Base-by-base conservation (phyloP, 2,888 invertebrate genomes). In the Harpalus rubripes region DNA sequence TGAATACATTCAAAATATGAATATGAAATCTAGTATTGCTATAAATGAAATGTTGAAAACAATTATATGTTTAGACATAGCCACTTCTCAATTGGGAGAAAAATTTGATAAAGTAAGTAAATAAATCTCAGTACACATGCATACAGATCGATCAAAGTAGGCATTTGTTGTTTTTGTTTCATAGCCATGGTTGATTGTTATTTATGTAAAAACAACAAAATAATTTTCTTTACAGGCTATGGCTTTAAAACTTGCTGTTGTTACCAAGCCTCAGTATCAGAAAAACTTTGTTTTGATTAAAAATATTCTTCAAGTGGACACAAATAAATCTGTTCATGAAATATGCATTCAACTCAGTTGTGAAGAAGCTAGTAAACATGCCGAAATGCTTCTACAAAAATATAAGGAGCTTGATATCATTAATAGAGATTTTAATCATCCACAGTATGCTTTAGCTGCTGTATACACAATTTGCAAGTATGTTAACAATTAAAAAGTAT, bases 361-460 rank as follows among this genome's bases (percentile, higher is more conserved):
- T 85, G 92, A 89, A 0, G 89, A 89, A 59, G 88, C 91, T 2
- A 88, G 91, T 7, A 91, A 91, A 7, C 89, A 93, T 7, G 94
- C 95, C 0, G 92, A 93, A 58, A 91, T 91, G 52, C 92, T 95
- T 56, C 89, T 94, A 0, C 88, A 91, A 0, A 90, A 92, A 63
- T 95, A 94, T 87, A 92, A 91, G 87, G 91, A 89, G 52, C 89
- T 90, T 41, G 90, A 92, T 83, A 92, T 92, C 86, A 89, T 91
- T 88, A 93, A 93, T 90, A 91, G 92, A 86, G 88, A 95, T 88
- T 88, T 93, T 18, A 91, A 90, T 74, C 92, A 95, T 87, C 95
- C 95, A 0, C 95, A 95, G 87, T 95, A 95, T 90, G 92, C 93
- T 0, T 93, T 94, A 72, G 94, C 94, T 92, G 93, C 95, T 1